Evolutionary conservation across 2,113 vertebrate genomes (phyloP).

Genomic region (Trinectes maculatus): DNA sequence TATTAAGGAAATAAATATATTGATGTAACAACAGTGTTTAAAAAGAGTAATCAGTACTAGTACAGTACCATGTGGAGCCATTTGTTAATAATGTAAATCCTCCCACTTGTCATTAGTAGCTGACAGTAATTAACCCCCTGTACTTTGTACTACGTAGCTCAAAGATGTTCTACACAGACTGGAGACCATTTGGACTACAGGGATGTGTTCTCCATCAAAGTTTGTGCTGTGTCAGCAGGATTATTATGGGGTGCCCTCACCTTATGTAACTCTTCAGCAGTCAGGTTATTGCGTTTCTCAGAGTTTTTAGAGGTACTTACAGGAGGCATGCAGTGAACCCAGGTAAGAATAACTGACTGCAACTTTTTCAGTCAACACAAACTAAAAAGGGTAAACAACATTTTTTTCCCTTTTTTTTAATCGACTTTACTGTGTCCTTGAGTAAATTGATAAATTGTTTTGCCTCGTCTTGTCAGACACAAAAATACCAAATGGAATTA

Average conservation of each 20-base stretch:
- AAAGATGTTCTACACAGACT: slow-evolving; percentile 21
- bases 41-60: too few species aligned
- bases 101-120: slow-evolving; percentile 5
- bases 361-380: neutral
- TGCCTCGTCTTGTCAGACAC: too few species aligned
- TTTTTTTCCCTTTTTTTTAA: too few species aligned
- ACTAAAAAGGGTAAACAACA: neutral
- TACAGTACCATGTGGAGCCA: slow-evolving; percentile 8
- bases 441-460: too few species aligned
- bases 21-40: too few species aligned
- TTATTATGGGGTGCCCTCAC: neutral
- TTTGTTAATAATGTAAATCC: slow-evolving; percentile 52
- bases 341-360: too few species aligned
- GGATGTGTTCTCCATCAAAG: neutral
- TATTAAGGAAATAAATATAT: too few species aligned
- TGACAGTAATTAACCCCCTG: slow-evolving; percentile 40
- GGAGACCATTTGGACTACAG: slow-evolving; percentile 6
- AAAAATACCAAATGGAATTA: too few species aligned
- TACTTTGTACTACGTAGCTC: slow-evolving; percentile 19
- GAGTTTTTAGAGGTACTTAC: too few species aligned
- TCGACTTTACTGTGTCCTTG: too few species aligned
- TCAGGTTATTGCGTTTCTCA: neutral
- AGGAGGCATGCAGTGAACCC: too few species aligned
- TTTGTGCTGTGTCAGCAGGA: neutral
- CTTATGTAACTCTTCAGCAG: neutral